phyloP scores from a whole-genome alignment of 2,888 invertebrate genomes.

The Malthinus flaveolus region DNA sequence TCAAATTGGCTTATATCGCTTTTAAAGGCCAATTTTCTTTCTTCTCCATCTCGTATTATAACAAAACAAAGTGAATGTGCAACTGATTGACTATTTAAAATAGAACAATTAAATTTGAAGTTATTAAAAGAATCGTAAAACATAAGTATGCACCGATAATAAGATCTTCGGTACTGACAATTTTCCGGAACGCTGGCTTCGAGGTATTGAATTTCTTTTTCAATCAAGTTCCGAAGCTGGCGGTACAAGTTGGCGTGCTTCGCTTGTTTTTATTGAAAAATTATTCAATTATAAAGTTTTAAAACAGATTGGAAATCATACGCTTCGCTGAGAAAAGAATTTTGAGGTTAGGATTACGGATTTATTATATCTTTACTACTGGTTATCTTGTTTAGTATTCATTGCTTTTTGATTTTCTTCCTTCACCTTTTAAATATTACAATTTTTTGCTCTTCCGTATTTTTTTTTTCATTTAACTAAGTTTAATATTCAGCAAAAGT shows the following conservation, averaged over 20 bases:
- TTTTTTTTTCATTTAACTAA: constrained; percentile 1
- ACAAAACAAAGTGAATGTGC: neutral
- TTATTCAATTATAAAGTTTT: constrained; percentile 56
- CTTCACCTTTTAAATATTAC: constrained; percentile 1
- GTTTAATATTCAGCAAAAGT: constrained; percentile 9
- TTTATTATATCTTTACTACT: constrained; percentile 24
- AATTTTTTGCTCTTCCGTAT: neutral
- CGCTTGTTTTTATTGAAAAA: constrained; percentile 56
- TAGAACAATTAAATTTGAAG: constrained; percentile 31
- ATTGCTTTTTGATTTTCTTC: constrained; percentile 26
- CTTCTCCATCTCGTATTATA: too few relatives aligned
- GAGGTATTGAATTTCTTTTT: constrained; percentile 48
- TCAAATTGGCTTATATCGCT: too few relatives aligned
- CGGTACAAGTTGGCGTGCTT: constrained; percentile 42
- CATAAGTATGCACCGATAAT: constrained; percentile 46
- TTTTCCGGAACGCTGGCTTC: constrained; percentile 43
- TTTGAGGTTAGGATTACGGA: constrained; percentile 40
- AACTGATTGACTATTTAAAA: constrained; percentile 9
- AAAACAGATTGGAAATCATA: constrained; percentile 55
- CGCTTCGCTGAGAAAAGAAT: constrained; percentile 47
- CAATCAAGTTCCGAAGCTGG: constrained; percentile 43
- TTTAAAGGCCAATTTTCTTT: too few relatives aligned
- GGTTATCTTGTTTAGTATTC: constrained; percentile 26
- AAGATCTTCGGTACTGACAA: constrained; percentile 45
- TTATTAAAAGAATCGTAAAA: constrained; percentile 40